Percentiles rank a stretch among this genome's conserved stretches.
Evolutionary conservation across 2,797 vertebrate genomes (phyloP).

Genomic region (Microctenopoma steveboyesi): DNA sequence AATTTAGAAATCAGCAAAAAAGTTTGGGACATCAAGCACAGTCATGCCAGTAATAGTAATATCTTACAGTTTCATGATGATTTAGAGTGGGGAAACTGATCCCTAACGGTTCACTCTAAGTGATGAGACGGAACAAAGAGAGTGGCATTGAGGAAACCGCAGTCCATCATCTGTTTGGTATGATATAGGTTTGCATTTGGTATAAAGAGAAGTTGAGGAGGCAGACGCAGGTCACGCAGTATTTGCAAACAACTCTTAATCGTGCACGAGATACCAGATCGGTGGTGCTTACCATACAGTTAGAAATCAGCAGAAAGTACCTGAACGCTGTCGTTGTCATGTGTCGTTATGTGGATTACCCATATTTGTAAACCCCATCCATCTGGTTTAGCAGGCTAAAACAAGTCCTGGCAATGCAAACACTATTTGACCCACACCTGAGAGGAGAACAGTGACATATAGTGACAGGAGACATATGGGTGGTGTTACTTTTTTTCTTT

Average conservation of each 20-base stretch:
- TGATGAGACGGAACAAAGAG: slow-evolving; percentile 66
- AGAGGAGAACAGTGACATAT: slow-evolving; percentile 62
- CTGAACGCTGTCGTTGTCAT: slow-evolving; percentile 49
- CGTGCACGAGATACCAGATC: slow-evolving; percentile 39
- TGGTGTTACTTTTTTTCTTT: slow-evolving; percentile 67
- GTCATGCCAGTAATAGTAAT: slow-evolving; percentile 86
- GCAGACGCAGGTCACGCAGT: slow-evolving; percentile 61
- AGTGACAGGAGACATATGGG: slow-evolving; percentile 50
- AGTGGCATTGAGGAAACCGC: slow-evolving; percentile 61
- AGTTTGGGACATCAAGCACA: slow-evolving; percentile 84
- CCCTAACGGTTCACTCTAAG: slow-evolving; percentile 62
- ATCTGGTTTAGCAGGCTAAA: slow-evolving; percentile 55
- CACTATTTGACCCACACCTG: slow-evolving; percentile 62
- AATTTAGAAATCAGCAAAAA: slow-evolving; percentile 82
- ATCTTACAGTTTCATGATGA: slow-evolving; percentile 83
- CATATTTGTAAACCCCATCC: slow-evolving; percentile 41
- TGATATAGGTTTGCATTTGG: slow-evolving; percentile 87
- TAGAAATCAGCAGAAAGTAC: slow-evolving; percentile 49
- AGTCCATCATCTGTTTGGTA: slow-evolving; percentile 83
- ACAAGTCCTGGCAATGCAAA: slow-evolving; percentile 56
- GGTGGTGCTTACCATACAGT: slow-evolving; percentile 34
- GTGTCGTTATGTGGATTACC: slow-evolving; percentile 36
- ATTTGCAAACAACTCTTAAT: slow-evolving; percentile 46
- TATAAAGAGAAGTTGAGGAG: slow-evolving; percentile 83
- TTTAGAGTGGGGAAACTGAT: slow-evolving; percentile 59